phyloP scores from a whole-genome alignment of 2,797 vertebrate species.

The Silurus aristotelis region DNA sequence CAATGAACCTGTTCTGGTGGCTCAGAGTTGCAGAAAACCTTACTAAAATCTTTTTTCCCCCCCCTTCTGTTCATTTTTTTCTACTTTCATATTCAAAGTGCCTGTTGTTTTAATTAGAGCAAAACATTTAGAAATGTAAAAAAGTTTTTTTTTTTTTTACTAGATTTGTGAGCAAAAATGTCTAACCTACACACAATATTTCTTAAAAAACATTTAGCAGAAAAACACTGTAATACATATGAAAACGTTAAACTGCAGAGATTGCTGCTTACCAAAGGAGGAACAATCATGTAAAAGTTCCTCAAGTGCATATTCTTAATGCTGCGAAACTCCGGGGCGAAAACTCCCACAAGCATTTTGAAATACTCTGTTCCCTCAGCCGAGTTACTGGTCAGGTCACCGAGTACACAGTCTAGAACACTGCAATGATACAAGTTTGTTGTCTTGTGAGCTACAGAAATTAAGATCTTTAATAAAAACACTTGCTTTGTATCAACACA shows the following conservation, averaged over 20 bases:
- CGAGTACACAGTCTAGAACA: slow-evolving; percentile 86
- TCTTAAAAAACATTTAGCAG: background rate
- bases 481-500: background rate
- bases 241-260: background rate
- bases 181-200: background rate
- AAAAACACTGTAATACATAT: background rate
- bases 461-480: background rate
- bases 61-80: too few relatives aligned
- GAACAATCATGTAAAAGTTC: slow-evolving; percentile 98
- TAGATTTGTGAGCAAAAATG: background rate
- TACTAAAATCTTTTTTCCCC: background rate
- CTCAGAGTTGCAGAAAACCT: background rate
- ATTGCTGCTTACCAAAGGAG: slow-evolving; percentile 84
- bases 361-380: slow-evolving; percentile 98
- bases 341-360: slow-evolving; percentile 97
- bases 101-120: background rate
- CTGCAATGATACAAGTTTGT: slow-evolving; percentile 56
- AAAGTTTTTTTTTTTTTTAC: background rate
- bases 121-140: background rate
- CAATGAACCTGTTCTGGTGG: background rate
- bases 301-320: slow-evolving; percentile 95
- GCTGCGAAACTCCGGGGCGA: slow-evolving; percentile 94
- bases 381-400: slow-evolving; percentile 92
- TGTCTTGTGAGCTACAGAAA: background rate
- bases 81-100: background rate